Evolutionary conservation across 1,140 invertebrate species (phyloP), one percentile per base, ranked within the genome.

Genomic region (Drosophila albomicans): DNA sequence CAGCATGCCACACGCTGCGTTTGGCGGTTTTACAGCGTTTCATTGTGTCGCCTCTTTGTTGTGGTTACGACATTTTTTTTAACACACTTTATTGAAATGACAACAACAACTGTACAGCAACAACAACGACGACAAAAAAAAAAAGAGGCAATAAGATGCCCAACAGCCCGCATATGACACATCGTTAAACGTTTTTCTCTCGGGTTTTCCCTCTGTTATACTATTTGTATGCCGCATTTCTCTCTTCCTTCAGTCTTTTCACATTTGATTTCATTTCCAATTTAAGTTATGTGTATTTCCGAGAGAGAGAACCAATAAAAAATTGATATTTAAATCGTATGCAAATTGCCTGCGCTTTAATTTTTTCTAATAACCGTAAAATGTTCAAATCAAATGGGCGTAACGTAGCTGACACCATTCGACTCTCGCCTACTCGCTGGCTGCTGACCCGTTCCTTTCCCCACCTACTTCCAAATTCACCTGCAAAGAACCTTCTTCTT

Each of bases 161-260:
- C 35, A 38, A 30, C 48, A 63, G 77, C 84, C 84, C 84, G 84
- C 84, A 88, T 87, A 67, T 88, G 77, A 84, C 84, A 88, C 84
- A 87, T 87, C 80, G 74, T 87, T 20, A 87, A 87, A 81, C 71
- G 35, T 69, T 30, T 46, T 52, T 28, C 52, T 28, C 52, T 7
- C 43, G 30, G n/a, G 41, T 57, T n/a, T 28, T 20, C 2, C 16
- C 16, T 20, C 20, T 20, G 0, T 20, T 20, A 20, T 20, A 20
- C 20, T 20, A 20, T 20, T 20, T 20, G 16, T 20, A 20, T 20
- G 16, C 16, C 1, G 16, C 16, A 20, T 35, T 45, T 41, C 7
- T 43, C n/a, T 54, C 49, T 49, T 58, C 59, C 64, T 35, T 45
- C 38, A n/a, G 3, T 41, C n/a, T 13, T n/a, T 72, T 72, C 25